Percentiles rank a stretch among this genome's conserved stretches.
Evolutionary conservation across 2,113 vertebrate genomes (phyloP).

Genomic region (Eudyptes chrysolophus): DNA sequence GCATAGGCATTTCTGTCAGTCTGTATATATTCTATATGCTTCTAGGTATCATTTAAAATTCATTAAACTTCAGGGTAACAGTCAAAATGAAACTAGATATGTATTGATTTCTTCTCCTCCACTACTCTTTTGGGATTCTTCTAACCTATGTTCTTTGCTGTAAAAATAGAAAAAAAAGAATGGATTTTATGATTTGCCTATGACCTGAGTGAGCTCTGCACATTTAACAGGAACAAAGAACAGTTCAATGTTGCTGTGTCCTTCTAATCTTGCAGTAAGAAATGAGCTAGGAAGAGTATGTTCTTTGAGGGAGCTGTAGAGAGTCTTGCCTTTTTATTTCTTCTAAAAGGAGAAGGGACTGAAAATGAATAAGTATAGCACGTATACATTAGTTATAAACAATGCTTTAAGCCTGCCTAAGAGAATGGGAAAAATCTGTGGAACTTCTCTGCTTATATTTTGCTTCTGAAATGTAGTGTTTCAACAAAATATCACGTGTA

Average conservation of each 20-base stretch:
- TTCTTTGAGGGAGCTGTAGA: not conserved
- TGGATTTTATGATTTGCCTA: not conserved
- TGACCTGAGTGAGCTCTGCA: not conserved
- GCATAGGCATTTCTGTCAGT: not conserved
- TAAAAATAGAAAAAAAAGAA: not conserved
- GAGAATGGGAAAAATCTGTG: not conserved
- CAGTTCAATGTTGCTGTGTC: not conserved
- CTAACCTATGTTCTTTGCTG: not conserved
- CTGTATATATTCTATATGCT: not conserved
- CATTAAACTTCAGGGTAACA: not conserved
- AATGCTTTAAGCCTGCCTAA: not conserved
- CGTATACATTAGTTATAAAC: not conserved
- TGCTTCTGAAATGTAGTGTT: not conserved
- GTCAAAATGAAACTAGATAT: not conserved
- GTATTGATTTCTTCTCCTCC: not conserved
- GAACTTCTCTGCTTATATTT: not conserved
- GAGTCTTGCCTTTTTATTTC: not conserved
- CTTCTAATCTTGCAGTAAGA: not conserved
- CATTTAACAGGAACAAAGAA: not conserved
- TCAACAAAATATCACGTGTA: not conserved
- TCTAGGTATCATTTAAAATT: not conserved
- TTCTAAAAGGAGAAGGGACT: not conserved
- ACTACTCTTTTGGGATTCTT: not conserved
- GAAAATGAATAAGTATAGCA: not conserved
- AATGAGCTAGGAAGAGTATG: not conserved